Percentiles rank a stretch among this genome's conserved stretches.
Evolutionary conservation across 1,140 invertebrate species (phyloP).

Genomic region (Drosophila subobscura): DNA sequence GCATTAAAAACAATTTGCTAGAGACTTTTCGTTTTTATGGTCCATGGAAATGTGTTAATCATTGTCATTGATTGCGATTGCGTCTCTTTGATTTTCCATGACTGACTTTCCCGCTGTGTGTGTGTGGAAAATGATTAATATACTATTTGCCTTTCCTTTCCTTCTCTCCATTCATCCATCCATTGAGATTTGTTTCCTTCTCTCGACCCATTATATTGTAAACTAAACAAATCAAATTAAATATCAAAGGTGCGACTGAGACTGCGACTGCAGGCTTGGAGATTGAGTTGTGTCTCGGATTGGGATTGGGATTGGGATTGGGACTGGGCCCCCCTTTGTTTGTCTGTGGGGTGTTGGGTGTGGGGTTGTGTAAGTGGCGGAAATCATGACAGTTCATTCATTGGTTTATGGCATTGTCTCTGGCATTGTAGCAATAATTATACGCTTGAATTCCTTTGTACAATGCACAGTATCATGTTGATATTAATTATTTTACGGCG

Average conservation of each 20-base stretch:
- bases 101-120: conserved; percentile 37
- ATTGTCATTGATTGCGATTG: conserved; percentile 50
- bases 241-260: conserved; percentile 47
- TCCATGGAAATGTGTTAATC: conserved; percentile 55
- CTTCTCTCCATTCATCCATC: conserved; percentile 32
- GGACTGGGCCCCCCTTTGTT: too few species aligned
- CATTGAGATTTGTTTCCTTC: conserved; percentile 18
- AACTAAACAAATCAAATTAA: conserved; percentile 50
- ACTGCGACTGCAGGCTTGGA: conserved; percentile 39
- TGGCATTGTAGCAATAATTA: conserved; percentile 49
- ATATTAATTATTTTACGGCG: conserved; percentile 9
- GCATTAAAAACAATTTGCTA: conserved; percentile 49
- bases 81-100: conserved; percentile 17
- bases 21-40: conserved; percentile 34
- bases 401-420: conserved; percentile 70
- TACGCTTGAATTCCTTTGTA: conserved; percentile 63
- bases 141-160: conserved; percentile 19
- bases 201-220: conserved; percentile 68
- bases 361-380: conserved; percentile 64
- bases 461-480: conserved; percentile 31
- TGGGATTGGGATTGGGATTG: too few species aligned
- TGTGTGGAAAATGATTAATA: conserved; percentile 48
- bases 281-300: conserved; percentile 47
- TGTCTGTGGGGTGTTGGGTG: conserved; percentile 12
- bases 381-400: conserved; percentile 73